A percentile compares a stretch with the other conserved stretches of the same genome.
These are phyloP conservation scores for Rhyzopertha dominica DNA, from an alignment of 1,140 invertebrate species.

Conservation along the genomic window DNA sequence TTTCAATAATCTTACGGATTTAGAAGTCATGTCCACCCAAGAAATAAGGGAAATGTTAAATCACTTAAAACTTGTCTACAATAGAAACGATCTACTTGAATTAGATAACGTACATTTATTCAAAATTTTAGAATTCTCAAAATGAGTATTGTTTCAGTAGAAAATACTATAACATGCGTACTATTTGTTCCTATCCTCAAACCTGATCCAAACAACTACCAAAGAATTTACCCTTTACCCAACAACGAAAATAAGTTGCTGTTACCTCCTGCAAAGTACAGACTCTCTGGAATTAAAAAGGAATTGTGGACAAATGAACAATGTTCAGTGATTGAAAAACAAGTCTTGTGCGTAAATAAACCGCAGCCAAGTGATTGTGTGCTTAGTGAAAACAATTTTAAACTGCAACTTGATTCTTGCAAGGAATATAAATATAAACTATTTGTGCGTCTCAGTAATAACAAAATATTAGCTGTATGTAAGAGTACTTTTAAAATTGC, in stretches of 20 bases:
- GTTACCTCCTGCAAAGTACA: not conserved
- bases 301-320: too few species aligned
- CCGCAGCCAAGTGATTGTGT: too few species aligned
- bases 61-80: not conserved
- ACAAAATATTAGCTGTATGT: not conserved
- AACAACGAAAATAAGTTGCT: not conserved
- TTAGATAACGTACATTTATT: not conserved
- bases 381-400: too few species aligned
- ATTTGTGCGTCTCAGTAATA: not conserved
- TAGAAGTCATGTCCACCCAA: too few species aligned
- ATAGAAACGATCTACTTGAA: not conserved
- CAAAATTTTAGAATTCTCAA: constrained; percentile 2
- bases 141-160: not conserved
- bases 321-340: too few species aligned
- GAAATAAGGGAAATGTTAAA: constrained; percentile 3
- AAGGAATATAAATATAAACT: constrained; percentile 2
- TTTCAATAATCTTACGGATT: too few species aligned
- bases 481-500: not conserved
- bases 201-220: not conserved
- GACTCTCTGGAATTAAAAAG: too few species aligned
- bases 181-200: constrained; percentile 1
- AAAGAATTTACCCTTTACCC: not conserved
- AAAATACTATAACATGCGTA: constrained; percentile 3
- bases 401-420: not conserved
- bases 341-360: too few species aligned